A percentile compares a stretch with the other conserved stretches of the same genome.
phyloP scores from a whole-genome alignment of 1,140 invertebrate genomes.

The Lepidurus arcticus region DNA sequence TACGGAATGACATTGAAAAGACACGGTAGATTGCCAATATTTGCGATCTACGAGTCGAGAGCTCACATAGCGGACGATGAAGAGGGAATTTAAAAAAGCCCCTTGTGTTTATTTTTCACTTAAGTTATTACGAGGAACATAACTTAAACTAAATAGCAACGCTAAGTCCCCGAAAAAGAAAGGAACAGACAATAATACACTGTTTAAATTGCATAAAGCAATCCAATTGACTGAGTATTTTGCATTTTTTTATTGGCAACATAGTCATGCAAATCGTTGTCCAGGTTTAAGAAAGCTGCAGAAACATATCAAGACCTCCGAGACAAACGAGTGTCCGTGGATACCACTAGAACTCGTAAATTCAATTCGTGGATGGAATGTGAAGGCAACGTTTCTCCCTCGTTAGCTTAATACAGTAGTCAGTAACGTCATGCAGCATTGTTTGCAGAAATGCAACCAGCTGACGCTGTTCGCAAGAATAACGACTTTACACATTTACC shows the following conservation, averaged over 20 bases:
- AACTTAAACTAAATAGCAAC: not conserved
- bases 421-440: not conserved
- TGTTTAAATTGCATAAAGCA: not conserved
- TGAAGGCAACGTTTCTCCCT: not conserved
- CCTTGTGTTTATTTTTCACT: not conserved
- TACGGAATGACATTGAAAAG: too few species aligned
- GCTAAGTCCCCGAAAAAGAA: too few species aligned
- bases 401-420: conserved; percentile 5
- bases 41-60: too few species aligned
- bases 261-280: not conserved
- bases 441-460: not conserved
- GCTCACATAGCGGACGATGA: too few species aligned
- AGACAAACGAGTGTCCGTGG: not conserved
- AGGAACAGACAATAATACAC: not conserved
- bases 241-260: too few species aligned
- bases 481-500: not conserved
- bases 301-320: not conserved
- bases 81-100: too few species aligned
- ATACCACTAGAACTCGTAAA: not conserved
- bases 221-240: too few species aligned
- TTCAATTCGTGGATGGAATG: not conserved
- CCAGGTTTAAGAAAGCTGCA: not conserved
- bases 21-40: too few species aligned
- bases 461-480: conserved; percentile 7
- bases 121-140: not conserved